A percentile compares a stretch with the other conserved stretches of the same genome.
These are phyloP conservation scores for Bombylius discolor DNA, from an alignment of 2,888 invertebrate genomes.

Conservation along the genomic window DNA sequence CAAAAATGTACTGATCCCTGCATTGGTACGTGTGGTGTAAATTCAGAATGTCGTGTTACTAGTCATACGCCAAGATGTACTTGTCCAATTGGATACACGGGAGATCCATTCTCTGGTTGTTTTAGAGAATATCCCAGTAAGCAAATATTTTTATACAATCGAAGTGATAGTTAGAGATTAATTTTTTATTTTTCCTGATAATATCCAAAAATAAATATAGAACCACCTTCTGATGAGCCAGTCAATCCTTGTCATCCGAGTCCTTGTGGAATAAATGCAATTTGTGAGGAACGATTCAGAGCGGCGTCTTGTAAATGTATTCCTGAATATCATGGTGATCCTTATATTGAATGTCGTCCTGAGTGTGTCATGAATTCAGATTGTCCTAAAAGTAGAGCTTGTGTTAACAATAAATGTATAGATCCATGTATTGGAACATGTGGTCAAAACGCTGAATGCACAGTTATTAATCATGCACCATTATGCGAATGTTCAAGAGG, in stretches of 20 bases:
- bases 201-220: neutral
- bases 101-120: slow-evolving; percentile 51
- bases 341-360: slow-evolving; percentile 51
- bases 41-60: slow-evolving; percentile 48
- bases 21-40: slow-evolving; percentile 51
- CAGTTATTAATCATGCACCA: slow-evolving; percentile 52
- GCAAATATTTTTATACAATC: slow-evolving; percentile 16
- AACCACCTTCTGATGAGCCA: slow-evolving; percentile 23
- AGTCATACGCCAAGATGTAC: slow-evolving; percentile 41
- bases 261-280: slow-evolving; percentile 54
- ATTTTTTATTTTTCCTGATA: neutral
- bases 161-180: neutral
- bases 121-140: slow-evolving; percentile 37
- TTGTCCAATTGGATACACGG: slow-evolving; percentile 43
- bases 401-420: slow-evolving; percentile 62
- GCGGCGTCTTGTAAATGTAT: slow-evolving; percentile 52
- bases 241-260: slow-evolving; percentile 48
- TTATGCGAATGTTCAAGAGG: slow-evolving; percentile 48
- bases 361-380: slow-evolving; percentile 55
- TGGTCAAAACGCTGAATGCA: slow-evolving; percentile 65
- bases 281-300: slow-evolving; percentile 49
- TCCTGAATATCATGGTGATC: slow-evolving; percentile 50
- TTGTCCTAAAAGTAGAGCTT: slow-evolving; percentile 49
- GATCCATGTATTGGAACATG: slow-evolving; percentile 77
- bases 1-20: slow-evolving; percentile 48